Conservation (phyloP, 2,888 invertebrate genomes). For the Patella pellucida region DNA sequence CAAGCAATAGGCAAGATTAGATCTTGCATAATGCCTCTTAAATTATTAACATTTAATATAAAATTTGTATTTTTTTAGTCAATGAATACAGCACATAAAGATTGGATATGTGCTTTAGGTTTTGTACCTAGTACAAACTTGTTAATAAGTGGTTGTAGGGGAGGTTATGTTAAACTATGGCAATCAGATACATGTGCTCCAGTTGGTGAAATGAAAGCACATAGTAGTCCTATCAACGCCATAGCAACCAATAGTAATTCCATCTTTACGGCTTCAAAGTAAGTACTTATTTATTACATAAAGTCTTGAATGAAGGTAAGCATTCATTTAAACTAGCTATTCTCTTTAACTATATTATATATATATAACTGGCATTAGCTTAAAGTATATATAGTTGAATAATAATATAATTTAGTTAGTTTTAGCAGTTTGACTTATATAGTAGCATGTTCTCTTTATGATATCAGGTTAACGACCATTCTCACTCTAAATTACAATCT, state of each 20-base stretch:
- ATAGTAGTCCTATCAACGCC: slow-evolving; percentile 79
- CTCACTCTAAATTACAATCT: no score
- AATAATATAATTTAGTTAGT: no score
- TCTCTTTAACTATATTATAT: background rate
- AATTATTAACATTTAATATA: background rate
- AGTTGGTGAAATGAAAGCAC: slow-evolving; percentile 80
- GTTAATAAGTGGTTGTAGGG: slow-evolving; percentile 83
- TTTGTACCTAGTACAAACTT: slow-evolving; percentile 74
- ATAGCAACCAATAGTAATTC: slow-evolving; percentile 77
- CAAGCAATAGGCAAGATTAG: background rate
- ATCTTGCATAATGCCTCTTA: background rate
- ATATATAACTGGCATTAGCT: background rate
- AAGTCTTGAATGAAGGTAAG: slow-evolving; percentile 43
- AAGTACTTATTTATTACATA: slow-evolving; percentile 70
- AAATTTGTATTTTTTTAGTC: slow-evolving; percentile 71
- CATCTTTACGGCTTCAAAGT: slow-evolving; percentile 89
- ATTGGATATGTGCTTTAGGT: slow-evolving; percentile 86
- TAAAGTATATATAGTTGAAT: no score
- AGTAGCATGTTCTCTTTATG: no score
- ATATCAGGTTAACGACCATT: no score
- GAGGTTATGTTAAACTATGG: slow-evolving; percentile 84
- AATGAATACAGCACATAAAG: slow-evolving; percentile 87
- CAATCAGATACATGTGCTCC: slow-evolving; percentile 78
- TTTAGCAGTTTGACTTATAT: no score
- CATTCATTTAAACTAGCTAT: background rate